Conservation (phyloP, 1,140 invertebrate species). For the silkworm (Bombyx mori) region ASM3026992v2 NC_085120.1:5283001-5283500, state of each 20-base stretch:
- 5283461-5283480: neutral
- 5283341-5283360: slow-evolving; percentile 9
- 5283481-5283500: too few relatives aligned
- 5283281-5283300: slow-evolving; percentile 18
- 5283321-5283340: slow-evolving; percentile 12
- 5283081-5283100: too few relatives aligned
- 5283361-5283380: neutral
- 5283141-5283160: slow-evolving; percentile 16
- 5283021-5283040: too few relatives aligned
- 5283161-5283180: slow-evolving; percentile 6
- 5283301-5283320: slow-evolving; percentile 14
- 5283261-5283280: slow-evolving; percentile 16
- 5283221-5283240: neutral
- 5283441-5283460: slow-evolving; percentile 6
- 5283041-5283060: too few relatives aligned
- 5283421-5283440: slow-evolving; percentile 12
- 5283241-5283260: slow-evolving; percentile 13
- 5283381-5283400: slow-evolving; percentile 14
- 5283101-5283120: slow-evolving; percentile 2
- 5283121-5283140: slow-evolving; percentile 19
- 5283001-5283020: too few relatives aligned
- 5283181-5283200: slow-evolving; percentile 7
- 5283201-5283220: too few relatives aligned
- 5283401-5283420: slow-evolving; percentile 7
- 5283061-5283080: too few relatives aligned